Evolutionary conservation across 2,113 vertebrate species (phyloP), one percentile per base, ranked within the genome.

Genomic region (Gobius niger): DNA sequence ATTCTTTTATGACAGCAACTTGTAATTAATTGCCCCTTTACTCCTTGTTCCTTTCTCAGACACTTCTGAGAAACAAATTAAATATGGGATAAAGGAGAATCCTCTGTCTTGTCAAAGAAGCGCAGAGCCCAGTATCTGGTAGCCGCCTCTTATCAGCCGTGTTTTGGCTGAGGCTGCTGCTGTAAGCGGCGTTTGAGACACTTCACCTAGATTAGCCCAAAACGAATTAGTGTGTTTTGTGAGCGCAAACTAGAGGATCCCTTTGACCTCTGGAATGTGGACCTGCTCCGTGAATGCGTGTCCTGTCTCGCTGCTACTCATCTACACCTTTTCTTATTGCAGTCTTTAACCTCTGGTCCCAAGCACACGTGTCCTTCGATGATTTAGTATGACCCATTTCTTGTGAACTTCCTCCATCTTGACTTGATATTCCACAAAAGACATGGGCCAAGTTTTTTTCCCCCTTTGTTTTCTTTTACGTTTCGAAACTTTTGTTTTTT

Each of bases 241-340:
- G 11, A 74, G 68, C 44, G 70, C 70, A 87, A 85, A 87, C 81
- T 69, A 80, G 61, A 87, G 77, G 85, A 85, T 83, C 76, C 66
- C 65, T 84, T 47, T 83, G 81, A 90, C 82, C 88, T 82, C 73
- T 75, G 85, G 76, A 87, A 78, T 85, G 86, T 72, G 78, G 81
- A 85, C 72, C 63, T 63, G 68, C 65, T 60, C 34, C 42, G 7
- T 72, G 64, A 10, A 18, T 74, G 67, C 85, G 5, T 82, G 90
- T 67, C 87, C 75, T 4, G 67, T 85, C 89, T 81, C 81, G 90
- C 76, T 75, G 12, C 53, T 53, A n/a, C 71, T 70, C 70, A 88
- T 84, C 77, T 84, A 80, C 72, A 81, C 78, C 77, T 88, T 85
- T 82, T 75, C 70, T 85, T 79, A 78, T 85, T 79, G 81, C 82